phyloP scores from a whole-genome alignment of 2,888 invertebrate species.

The Scaptomyza flava region DNA sequence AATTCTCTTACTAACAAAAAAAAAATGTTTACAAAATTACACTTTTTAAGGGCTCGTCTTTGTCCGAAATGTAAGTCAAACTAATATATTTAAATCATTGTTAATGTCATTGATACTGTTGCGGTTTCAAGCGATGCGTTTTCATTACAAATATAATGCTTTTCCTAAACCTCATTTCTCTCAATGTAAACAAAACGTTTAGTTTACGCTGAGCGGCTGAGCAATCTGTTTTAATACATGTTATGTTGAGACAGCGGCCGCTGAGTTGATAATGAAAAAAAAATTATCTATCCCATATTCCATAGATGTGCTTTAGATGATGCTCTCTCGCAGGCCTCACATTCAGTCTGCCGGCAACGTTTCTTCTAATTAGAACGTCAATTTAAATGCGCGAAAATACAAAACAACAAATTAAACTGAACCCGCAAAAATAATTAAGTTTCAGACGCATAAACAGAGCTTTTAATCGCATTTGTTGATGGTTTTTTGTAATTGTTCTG shows the following conservation, averaged over 20 bases:
- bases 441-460: conserved; percentile 20
- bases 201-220: conserved; percentile 18
- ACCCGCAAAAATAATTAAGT: conserved; percentile 33
- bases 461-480: conserved; percentile 3
- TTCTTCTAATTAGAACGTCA: conserved; percentile 74
- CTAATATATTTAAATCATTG: neutral
- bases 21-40: no score
- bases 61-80: neutral
- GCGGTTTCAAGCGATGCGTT: conserved; percentile 25
- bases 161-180: conserved; percentile 26
- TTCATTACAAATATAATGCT: conserved; percentile 27
- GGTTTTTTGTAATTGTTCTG: neutral
- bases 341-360: conserved; percentile 72
- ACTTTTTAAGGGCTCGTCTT: neutral
- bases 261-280: conserved; percentile 58
- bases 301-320: conserved; percentile 27
- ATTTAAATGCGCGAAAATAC: conserved; percentile 48
- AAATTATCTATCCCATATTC: conserved; percentile 24
- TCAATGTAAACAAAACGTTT: conserved; percentile 28
- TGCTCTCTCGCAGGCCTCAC: conserved; percentile 41
- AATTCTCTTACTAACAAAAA: no score
- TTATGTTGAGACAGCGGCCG: neutral
- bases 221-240: conserved; percentile 17
- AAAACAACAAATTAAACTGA: neutral
- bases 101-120: conserved; percentile 13